Base-by-base conservation (phyloP, 2,888 invertebrate genomes). In the Crioceris asparagi region DNA sequence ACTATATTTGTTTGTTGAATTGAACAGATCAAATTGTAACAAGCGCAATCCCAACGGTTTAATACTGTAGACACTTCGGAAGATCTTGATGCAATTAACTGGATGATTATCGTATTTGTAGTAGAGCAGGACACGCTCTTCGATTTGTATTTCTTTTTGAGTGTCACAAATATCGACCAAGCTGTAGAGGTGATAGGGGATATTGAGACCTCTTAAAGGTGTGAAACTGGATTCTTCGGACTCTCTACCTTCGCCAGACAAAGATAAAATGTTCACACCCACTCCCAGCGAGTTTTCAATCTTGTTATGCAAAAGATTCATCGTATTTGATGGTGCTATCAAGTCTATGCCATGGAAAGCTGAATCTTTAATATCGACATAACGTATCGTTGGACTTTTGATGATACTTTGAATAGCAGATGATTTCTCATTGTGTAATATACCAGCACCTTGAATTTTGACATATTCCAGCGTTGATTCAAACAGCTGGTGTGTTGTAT, bases 51-150 rank as follows among this genome's bases (percentile, higher is more conserved):
- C 93, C 52, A 96, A 77, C 10, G 83, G 84, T 57, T 93, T 93
- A 0, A 85, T 79, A 43, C 82, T 75, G 55, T 79, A 85, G 41
- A 79, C 78, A 43, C 91, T 86, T 38, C 83, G 82, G 60, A 98
- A 93, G 49, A 96, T 91, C 65, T 98, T 99, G 1, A 97, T 87
- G 59, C 97, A 98, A 59, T 96, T 97, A 0, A 94, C 87, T 0
- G 94, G 90, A 60, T 83, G 80, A 51, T 93, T 93, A 56, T 93
- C 92, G 56, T 98, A 98, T 61, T 96, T 97, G 65, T 93, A 96
- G 60, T 94, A 98, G 14, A 98, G 60, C 1, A 97, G 64, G 4
- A 96, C 77, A 31, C 96, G 72, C 57, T 96, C 92, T 60, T 91
- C 86, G 2, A 98, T 77, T 2, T 75, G 72, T 11, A 98, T 78